These are phyloP conservation scores for Apodemia zela DNA, from an alignment of 2,888 invertebrate species.

Conservation along the genomic window DNA sequence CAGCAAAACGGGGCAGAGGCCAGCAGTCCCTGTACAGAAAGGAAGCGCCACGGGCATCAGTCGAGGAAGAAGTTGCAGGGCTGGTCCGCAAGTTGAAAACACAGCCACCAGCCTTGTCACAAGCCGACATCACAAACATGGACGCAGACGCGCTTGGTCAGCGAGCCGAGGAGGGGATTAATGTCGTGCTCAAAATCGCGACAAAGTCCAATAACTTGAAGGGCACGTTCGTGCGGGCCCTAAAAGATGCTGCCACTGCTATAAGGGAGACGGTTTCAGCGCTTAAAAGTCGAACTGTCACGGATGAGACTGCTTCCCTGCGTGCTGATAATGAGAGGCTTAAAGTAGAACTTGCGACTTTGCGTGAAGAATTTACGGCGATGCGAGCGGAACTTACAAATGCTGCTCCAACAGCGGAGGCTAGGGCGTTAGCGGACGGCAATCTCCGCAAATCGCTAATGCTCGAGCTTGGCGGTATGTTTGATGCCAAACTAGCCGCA, in stretches of 20 bases:
- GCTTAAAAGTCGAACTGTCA: neutral
- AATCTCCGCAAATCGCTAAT: neutral
- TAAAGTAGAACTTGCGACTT: neutral
- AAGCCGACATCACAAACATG: neutral
- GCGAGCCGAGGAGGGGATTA: neutral
- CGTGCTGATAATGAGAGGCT: neutral
- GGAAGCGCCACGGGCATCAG: neutral
- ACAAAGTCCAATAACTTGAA: neutral
- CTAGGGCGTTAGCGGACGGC: neutral
- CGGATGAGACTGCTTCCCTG: neutral
- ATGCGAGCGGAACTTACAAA: neutral
- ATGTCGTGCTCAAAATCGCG: neutral
- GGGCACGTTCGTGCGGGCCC: slow-evolving; percentile 3
- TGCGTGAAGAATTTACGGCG: neutral
- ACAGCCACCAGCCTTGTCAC: neutral
- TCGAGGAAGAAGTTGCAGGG: neutral
- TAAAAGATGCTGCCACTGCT: neutral
- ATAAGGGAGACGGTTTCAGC: neutral
- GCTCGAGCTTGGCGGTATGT: neutral
- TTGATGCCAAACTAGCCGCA: neutral
- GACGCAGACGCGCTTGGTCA: neutral
- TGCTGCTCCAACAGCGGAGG: neutral
- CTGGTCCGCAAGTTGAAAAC: neutral
- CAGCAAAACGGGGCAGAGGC: neutral
- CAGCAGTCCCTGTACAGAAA: neutral